Evolutionary conservation across 2,113 vertebrate genomes (phyloP).

Genomic region (Mugil cephalus): DNA sequence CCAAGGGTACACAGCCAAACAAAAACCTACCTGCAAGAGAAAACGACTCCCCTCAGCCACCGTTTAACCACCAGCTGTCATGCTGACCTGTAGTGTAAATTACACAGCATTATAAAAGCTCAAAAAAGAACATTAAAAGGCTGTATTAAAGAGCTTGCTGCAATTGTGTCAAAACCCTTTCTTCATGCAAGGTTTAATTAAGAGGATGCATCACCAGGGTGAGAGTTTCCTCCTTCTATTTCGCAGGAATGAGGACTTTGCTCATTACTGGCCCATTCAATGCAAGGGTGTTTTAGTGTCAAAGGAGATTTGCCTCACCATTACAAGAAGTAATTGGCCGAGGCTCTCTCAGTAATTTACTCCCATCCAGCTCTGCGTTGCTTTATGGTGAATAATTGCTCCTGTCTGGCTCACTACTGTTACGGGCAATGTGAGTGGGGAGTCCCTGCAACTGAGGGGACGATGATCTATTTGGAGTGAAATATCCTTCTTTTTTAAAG

Average conservation of each 20-base stretch:
- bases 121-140: slow-evolving; percentile 38
- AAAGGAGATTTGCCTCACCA: slow-evolving; percentile 80
- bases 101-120: slow-evolving; percentile 13
- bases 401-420: slow-evolving; percentile 69
- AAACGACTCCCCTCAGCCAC: neutral
- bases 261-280: slow-evolving; percentile 76
- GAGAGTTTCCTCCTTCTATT: slow-evolving; percentile 51
- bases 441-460: slow-evolving; percentile 49
- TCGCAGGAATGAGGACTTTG: slow-evolving; percentile 47
- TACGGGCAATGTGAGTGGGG: slow-evolving; percentile 44
- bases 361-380: slow-evolving; percentile 57
- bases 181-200: slow-evolving; percentile 49
- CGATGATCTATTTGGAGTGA: slow-evolving; percentile 33
- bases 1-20: slow-evolving; percentile 26
- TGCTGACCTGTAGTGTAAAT: slow-evolving; percentile 11
- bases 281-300: slow-evolving; percentile 72
- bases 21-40: slow-evolving; percentile 29
- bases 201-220: slow-evolving; percentile 42
- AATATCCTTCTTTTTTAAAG: slow-evolving; percentile 2
- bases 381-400: slow-evolving; percentile 80
- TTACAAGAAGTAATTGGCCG: slow-evolving; percentile 78
- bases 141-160: slow-evolving; percentile 16
- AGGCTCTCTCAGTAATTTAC: slow-evolving; percentile 75
- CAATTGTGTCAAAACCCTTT: slow-evolving; percentile 46
- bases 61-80: slow-evolving; percentile 26